These are phyloP conservation scores for Rhynchophorus ferrugineus DNA, from an alignment of 1,140 invertebrate genomes.

Conservation along the genomic window DNA sequence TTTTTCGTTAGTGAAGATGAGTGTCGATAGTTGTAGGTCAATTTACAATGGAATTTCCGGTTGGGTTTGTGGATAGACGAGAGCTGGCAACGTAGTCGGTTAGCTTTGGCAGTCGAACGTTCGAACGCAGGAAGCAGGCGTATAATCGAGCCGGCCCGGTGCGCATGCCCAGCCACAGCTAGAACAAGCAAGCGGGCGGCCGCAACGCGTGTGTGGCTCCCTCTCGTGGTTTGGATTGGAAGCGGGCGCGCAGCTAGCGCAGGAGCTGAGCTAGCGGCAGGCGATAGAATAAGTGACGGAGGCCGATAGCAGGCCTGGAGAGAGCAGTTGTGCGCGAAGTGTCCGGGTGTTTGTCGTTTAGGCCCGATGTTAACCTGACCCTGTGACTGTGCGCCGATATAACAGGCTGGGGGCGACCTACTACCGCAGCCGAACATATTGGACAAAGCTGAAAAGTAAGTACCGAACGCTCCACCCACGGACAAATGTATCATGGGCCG, in stretches of 20 bases:
- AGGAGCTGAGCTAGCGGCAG: slow-evolving; percentile 7
- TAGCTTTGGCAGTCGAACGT: too few relatives aligned
- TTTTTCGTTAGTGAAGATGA: too few relatives aligned
- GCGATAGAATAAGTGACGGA: slow-evolving; percentile 1
- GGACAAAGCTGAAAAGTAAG: slow-evolving; percentile 22
- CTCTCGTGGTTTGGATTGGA: not conserved
- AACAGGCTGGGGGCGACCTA: slow-evolving; percentile 21
- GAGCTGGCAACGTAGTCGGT: too few relatives aligned
- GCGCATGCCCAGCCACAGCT: not conserved
- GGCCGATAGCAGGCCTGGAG: slow-evolving; percentile 8
- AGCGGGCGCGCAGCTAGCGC: not conserved
- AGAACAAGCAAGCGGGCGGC: not conserved
- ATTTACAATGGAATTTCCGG: too few relatives aligned
- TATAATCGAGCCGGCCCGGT: not conserved
- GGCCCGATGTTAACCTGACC: slow-evolving; percentile 23
- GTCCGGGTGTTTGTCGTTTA: slow-evolving; percentile 12
- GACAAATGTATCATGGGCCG: too few relatives aligned
- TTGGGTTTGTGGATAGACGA: too few relatives aligned
- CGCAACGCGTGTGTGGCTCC: too few relatives aligned
- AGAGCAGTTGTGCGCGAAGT: slow-evolving; percentile 20
- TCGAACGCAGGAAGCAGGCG: too few relatives aligned
- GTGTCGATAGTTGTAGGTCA: too few relatives aligned
- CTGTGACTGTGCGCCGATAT: slow-evolving; percentile 18
- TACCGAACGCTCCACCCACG: slow-evolving; percentile 8
- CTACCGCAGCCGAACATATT: slow-evolving; percentile 20